phyloP scores from a whole-genome alignment of 2,888 invertebrate genomes.

The Thecocarcelia acutangulata region DNA sequence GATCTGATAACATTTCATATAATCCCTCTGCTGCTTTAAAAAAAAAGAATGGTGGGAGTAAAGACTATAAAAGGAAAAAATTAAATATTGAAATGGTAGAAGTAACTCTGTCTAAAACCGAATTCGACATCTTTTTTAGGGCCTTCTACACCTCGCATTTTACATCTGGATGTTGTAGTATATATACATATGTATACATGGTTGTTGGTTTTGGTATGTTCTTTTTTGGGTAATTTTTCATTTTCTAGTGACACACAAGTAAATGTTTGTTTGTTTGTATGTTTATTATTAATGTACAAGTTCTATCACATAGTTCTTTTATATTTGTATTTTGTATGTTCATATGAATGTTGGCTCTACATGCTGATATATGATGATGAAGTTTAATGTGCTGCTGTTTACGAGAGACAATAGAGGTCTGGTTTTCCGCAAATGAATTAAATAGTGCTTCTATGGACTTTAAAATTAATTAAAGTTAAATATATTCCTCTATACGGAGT shows the following conservation, averaged over 20 bases:
- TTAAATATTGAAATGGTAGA: too few relatives aligned
- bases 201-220: conserved; percentile 60
- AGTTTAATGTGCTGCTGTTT: background rate
- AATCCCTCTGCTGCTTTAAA: too few relatives aligned
- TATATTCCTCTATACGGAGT: too few relatives aligned
- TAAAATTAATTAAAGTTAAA: too few relatives aligned
- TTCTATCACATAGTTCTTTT: background rate
- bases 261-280: conserved; percentile 2
- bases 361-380: background rate
- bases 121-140: too few relatives aligned
- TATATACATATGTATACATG: background rate
- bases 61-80: too few relatives aligned
- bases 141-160: too few relatives aligned
- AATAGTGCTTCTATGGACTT: background rate
- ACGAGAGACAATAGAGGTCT: background rate
- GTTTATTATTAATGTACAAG: conserved; percentile 7
- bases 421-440: background rate
- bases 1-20: too few relatives aligned
- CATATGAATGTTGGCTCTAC: background rate
- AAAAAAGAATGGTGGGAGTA: too few relatives aligned
- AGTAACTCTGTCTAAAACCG: too few relatives aligned
- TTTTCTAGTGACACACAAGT: conserved; percentile 68
- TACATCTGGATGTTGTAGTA: too few relatives aligned
- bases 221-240: conserved; percentile 72
- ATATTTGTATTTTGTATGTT: too few relatives aligned